Base-by-base conservation (phyloP, 2,888 invertebrate genomes). In the Idaea biselata region DNA sequence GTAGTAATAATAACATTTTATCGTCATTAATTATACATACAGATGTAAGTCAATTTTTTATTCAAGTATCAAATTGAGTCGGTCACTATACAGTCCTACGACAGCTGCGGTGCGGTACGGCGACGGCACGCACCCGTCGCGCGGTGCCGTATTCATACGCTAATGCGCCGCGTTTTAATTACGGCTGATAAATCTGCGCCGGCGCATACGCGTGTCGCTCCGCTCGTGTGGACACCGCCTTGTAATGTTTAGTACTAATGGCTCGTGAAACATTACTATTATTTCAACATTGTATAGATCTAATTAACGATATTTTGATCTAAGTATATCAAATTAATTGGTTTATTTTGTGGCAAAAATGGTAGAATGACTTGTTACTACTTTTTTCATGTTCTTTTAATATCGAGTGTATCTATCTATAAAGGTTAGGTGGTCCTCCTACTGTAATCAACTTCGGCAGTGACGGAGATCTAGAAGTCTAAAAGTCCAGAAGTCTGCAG, bases 141-240 rank as follows among this genome's bases (percentile, higher is more conserved):
- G 44, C 44, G 2, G 44, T 44, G 44, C 44, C 44, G 44, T 44
- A 84, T 87, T 88, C 87, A 83, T 84, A 86, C 86, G 84, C 86
- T 89, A 89, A 90, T 89, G 88, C 81, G 81, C 81, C 85, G 87
- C 90, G 81, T 87, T 89, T 92, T 91, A 91, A 92, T 92, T 91
- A 91, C 80, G 81, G 75, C 87, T 89, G 91, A 91, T 91, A 92
- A 92, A 92, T 92, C 91, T 88, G 89, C 89, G 83, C 84, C 25
- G 25, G 25, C 25, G 25, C 25, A 25, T 25, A 87, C 82, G 86
- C 81, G 56, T 76, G 72, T 75, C 80, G 81, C 80, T 73, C 73
- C 82, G 83, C 83, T 79, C 82, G 82, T 80, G 83, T 81, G 83
- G 77, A 79, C 82, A 74, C 76, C 64, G 78, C 87, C 88, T 87